Conservation (phyloP, 2,888 invertebrate species). For the Cantharis nigra region DNA sequence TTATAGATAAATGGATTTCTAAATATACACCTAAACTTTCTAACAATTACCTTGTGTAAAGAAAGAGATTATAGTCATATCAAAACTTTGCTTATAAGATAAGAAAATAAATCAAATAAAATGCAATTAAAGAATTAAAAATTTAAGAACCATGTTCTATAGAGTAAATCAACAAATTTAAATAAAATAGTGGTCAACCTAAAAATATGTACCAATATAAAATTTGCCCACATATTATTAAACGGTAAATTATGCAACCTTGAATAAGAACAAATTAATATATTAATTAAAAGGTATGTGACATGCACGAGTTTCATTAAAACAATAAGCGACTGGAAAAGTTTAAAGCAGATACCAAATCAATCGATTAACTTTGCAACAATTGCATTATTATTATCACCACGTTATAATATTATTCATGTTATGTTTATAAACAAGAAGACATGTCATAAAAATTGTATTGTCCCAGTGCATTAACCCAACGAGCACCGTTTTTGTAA, state of each 20-base stretch:
- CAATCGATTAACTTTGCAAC: neutral
- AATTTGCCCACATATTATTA: neutral
- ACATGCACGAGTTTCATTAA: neutral
- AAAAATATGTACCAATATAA: neutral
- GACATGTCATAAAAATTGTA: neutral
- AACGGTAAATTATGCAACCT: neutral
- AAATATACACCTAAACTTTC: neutral
- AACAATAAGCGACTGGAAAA: neutral
- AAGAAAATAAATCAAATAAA: neutral
- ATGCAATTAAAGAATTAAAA: neutral
- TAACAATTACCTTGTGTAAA: neutral
- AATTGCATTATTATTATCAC: neutral
- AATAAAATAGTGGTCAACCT: neutral
- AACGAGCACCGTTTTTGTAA: neutral
- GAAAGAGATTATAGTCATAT: neutral
- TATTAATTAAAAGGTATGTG: neutral
- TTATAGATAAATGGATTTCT: neutral
- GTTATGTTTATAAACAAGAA: neutral
- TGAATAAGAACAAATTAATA: neutral
- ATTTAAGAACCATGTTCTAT: neutral
- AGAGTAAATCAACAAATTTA: neutral
- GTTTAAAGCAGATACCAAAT: neutral
- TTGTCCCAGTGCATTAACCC: neutral
- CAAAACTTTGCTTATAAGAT: neutral
- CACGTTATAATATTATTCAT: neutral